Conservation (phyloP, 2,797 vertebrate genomes). For the Ctenopoma kingsleyae region DNA sequence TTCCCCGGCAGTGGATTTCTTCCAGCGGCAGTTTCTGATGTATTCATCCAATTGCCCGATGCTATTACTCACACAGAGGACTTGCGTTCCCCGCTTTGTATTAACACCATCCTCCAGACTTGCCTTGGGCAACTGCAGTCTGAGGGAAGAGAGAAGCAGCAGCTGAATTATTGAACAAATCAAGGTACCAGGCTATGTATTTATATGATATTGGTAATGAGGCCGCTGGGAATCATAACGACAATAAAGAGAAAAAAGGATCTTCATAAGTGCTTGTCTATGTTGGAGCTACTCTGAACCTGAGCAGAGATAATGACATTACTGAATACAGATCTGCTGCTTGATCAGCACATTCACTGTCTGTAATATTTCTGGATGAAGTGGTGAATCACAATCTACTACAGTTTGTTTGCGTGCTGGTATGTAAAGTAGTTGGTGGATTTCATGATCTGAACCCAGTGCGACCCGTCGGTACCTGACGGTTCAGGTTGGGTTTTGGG, state of each 20-base stretch:
- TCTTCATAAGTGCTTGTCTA: conserved; percentile 20
- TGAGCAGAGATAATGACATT: conserved; percentile 35
- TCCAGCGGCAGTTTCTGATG: conserved; percentile 1
- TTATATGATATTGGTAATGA: conserved; percentile 73
- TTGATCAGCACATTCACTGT: conserved; percentile 3
- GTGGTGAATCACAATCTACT: not conserved
- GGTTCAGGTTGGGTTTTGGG: too few relatives aligned
- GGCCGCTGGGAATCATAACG: conserved; percentile 54
- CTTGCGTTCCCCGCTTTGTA: conserved; percentile 31
- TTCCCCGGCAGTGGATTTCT: conserved; percentile 2
- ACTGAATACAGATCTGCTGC: conserved; percentile 17
- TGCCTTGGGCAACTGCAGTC: conserved; percentile 35
- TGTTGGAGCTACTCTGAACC: conserved; percentile 4
- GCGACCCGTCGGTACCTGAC: too few relatives aligned
- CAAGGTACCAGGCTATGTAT: conserved; percentile 62
- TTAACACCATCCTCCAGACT: conserved; percentile 53
- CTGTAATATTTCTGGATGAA: not conserved
- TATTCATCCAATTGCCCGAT: conserved; percentile 28
- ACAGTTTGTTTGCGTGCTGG: not conserved
- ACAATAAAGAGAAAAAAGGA: conserved; percentile 28
- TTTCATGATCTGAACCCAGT: too few relatives aligned
- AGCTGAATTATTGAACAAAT: conserved; percentile 73
- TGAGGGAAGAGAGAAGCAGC: conserved; percentile 22
- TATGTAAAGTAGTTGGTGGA: too few relatives aligned
- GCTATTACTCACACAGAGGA: conserved; percentile 33